Evolutionary conservation across 1,140 invertebrate species (phyloP).

Genomic region (Rhynchophorus ferrugineus): DNA sequence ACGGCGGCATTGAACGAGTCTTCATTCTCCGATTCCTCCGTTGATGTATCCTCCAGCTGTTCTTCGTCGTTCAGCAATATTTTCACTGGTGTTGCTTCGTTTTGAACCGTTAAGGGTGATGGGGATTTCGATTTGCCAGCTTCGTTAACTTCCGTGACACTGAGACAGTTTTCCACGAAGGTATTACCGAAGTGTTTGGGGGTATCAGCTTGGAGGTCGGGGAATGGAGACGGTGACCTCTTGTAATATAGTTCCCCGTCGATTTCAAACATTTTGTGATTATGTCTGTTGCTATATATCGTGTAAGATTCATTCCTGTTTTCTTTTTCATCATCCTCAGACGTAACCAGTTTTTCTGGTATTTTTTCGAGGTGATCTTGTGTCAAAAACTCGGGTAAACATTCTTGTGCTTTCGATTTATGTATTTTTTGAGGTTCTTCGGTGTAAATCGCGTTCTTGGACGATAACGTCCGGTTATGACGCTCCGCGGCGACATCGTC

Average conservation of each 20-base stretch:
- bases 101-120: neutral
- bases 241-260: conserved; percentile 12
- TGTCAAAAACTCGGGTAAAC: conserved; percentile 24
- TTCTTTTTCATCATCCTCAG: conserved; percentile 11
- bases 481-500: conserved; percentile 28
- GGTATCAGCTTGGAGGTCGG: conserved; percentile 25
- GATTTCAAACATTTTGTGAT: conserved; percentile 14
- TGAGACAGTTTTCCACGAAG: conserved; percentile 25
- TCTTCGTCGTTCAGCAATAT: neutral
- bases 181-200: conserved; percentile 32
- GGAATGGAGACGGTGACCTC: conserved; percentile 30
- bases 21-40: conserved; percentile 21
- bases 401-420: conserved; percentile 15
- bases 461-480: conserved; percentile 3
- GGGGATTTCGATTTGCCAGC: conserved; percentile 11
- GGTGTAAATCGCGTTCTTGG: conserved; percentile 17
- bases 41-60: conserved; percentile 8
- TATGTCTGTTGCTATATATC: conserved; percentile 11
- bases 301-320: conserved; percentile 7
- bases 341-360: conserved; percentile 22
- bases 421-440: conserved; percentile 16
- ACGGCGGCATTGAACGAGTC: no score
- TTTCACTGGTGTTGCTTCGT: neutral
- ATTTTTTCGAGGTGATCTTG: conserved; percentile 20
- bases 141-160: conserved; percentile 29